Evolutionary conservation across 2,888 invertebrate species (phyloP).

Genomic region (Leucophenga montana): DNA sequence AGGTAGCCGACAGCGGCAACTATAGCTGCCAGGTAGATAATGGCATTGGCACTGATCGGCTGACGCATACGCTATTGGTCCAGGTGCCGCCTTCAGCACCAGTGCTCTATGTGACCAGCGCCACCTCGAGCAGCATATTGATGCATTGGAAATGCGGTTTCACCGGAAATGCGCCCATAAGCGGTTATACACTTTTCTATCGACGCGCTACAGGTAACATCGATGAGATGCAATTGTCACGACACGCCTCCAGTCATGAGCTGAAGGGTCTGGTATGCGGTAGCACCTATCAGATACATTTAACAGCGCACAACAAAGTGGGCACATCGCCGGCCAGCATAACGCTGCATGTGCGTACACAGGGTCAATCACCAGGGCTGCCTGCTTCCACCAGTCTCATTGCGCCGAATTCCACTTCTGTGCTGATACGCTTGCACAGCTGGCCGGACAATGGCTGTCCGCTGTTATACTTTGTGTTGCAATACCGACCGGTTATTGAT

Average conservation of each 20-base stretch:
- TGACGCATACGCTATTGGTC: conserved; percentile 79
- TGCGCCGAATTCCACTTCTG: conserved; percentile 81
- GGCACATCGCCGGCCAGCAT: conserved; percentile 82
- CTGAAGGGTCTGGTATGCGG: conserved; percentile 81
- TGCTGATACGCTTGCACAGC: conserved; percentile 78
- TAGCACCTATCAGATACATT: conserved; percentile 81
- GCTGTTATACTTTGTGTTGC: conserved; percentile 80
- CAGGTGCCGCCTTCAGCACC: conserved; percentile 86
- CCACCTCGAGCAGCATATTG: conserved; percentile 83
- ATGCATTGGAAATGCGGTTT: conserved; percentile 84
- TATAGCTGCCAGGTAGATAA: conserved; percentile 83
- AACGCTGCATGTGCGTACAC: conserved; percentile 80
- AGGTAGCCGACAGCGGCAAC: conserved; percentile 80
- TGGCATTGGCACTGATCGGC: conserved; percentile 79
- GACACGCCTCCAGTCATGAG: conserved; percentile 80
- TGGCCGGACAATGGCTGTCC: conserved; percentile 86
- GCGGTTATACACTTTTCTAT: conserved; percentile 80
- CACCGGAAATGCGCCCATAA: conserved; percentile 80
- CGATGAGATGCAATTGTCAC: conserved; percentile 78
- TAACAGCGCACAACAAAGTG: conserved; percentile 82
- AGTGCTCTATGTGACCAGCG: conserved; percentile 82
- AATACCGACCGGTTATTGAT: conserved; percentile 76
- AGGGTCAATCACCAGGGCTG: conserved; percentile 82
- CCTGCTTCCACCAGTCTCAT: conserved; percentile 79
- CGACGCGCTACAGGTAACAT: conserved; percentile 79